These are phyloP conservation scores for Montipora capricornis DNA, from an alignment of 64 coral and sea anemone genomes.

Conservation along the genomic window DNA sequence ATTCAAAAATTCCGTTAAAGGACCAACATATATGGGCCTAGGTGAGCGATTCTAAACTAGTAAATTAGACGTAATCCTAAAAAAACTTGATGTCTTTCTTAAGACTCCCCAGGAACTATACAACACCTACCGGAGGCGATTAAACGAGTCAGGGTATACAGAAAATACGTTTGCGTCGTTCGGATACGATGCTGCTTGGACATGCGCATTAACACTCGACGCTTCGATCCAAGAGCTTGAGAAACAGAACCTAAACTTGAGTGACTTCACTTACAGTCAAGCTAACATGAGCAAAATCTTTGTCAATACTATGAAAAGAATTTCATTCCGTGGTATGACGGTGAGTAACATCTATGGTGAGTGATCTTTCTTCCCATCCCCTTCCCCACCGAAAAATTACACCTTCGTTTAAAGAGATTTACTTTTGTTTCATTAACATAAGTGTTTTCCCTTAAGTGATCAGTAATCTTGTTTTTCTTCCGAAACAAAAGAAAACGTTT, in stretches of 20 bases:
- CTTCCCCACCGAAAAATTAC: neutral
- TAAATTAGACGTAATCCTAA: neutral
- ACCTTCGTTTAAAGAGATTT: neutral
- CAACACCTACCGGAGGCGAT: constrained; percentile 35
- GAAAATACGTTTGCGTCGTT: constrained; percentile 69
- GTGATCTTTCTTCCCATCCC: neutral
- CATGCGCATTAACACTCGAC: constrained; percentile 73
- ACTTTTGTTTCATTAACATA: too few species aligned
- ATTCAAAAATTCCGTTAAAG: too few species aligned
- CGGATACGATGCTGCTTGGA: constrained; percentile 83
- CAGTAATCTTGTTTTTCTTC: too few species aligned
- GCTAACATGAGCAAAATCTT: constrained; percentile 60
- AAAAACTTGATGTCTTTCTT: neutral
- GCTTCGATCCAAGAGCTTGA: constrained; percentile 43
- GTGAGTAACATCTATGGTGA: neutral
- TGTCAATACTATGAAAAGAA: constrained; percentile 60
- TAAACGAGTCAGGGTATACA: constrained; percentile 25
- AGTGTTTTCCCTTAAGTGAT: too few species aligned
- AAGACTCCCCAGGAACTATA: constrained; percentile 68
- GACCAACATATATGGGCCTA: too few species aligned
- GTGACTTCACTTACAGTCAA: constrained; percentile 72
- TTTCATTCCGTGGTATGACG: constrained; percentile 78
- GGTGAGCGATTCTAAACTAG: too few species aligned
- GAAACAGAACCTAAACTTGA: constrained; percentile 11
- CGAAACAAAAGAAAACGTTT: too few species aligned